Percentiles rank a stretch among this genome's conserved stretches.
Conservation (phyloP, 2,888 invertebrate genomes). For the Catocala nupta region DNA sequence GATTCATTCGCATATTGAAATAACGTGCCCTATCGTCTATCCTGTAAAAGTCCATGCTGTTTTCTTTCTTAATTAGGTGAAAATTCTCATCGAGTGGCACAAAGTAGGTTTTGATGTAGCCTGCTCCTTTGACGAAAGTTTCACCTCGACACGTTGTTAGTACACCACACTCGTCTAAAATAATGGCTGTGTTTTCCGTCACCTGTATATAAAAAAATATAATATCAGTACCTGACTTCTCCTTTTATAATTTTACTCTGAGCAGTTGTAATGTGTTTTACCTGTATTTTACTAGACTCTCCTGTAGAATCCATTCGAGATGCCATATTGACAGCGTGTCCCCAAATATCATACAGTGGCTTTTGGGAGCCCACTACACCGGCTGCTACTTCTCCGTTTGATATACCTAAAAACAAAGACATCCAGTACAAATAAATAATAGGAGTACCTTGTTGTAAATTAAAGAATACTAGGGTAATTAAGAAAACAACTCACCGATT, state of each 20-base stretch:
- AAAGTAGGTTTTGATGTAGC: conserved; percentile 91
- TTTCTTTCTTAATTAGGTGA: conserved; percentile 79
- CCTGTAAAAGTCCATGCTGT: conserved; percentile 67
- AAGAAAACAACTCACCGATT: conserved; percentile 86
- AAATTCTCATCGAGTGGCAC: conserved; percentile 89
- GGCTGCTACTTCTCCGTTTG: conserved; percentile 96
- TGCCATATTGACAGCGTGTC: conserved; percentile 98
- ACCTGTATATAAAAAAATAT: conserved; percentile 73
- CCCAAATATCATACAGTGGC: conserved; percentile 98
- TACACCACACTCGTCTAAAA: conserved; percentile 90
- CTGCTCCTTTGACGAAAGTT: conserved; percentile 91
- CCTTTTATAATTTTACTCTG: too few species aligned
- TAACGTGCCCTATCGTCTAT: conserved; percentile 62
- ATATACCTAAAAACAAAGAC: conserved; percentile 89
- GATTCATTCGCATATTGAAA: conserved; percentile 59
- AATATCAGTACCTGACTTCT: background rate
- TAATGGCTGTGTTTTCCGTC: conserved; percentile 90
- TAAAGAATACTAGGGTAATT: background rate
- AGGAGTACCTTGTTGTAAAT: conserved; percentile 29
- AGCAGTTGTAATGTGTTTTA: conserved; percentile 53
- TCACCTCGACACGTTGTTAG: conserved; percentile 90
- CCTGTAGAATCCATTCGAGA: conserved; percentile 98
- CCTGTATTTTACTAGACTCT: conserved; percentile 92
- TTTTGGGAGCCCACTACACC: conserved; percentile 98
- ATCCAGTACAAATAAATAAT: background rate